Evolutionary conservation across 2,797 vertebrate genomes (phyloP).

Genomic region (Rhabdomys pumilio): DNA sequence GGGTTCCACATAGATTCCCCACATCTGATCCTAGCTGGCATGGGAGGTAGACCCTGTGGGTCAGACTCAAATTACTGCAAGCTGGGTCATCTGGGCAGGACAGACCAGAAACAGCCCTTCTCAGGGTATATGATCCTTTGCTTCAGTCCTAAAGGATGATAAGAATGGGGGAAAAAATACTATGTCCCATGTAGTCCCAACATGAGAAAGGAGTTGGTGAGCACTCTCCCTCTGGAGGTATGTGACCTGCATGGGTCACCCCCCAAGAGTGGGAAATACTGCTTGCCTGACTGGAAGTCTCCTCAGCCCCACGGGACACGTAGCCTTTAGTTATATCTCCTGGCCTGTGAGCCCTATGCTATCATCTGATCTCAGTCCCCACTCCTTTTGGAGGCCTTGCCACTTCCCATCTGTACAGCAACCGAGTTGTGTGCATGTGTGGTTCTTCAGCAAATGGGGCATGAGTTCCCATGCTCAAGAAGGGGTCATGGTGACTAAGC

Average conservation of each 20-base stretch:
- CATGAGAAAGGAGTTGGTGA: neutral
- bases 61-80: neutral
- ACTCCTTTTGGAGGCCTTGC: neutral
- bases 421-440: neutral
- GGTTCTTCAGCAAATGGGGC: neutral
- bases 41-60: neutral
- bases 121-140: neutral
- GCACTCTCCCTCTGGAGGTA: neutral
- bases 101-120: neutral
- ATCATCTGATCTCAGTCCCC: slow-evolving; percentile 13
- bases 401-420: neutral
- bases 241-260: neutral
- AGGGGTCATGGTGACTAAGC: no score
- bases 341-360: neutral
- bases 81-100: neutral
- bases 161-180: neutral
- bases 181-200: neutral
- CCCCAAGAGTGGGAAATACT: neutral
- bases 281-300: neutral
- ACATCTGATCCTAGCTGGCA: neutral
- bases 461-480: neutral
- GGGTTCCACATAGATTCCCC: neutral
- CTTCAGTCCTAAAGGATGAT: neutral
- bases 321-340: neutral
- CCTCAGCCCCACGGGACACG: neutral